Base-by-base conservation (phyloP, 2,113 vertebrate genomes). In the Peromyscus californicus region DNA sequence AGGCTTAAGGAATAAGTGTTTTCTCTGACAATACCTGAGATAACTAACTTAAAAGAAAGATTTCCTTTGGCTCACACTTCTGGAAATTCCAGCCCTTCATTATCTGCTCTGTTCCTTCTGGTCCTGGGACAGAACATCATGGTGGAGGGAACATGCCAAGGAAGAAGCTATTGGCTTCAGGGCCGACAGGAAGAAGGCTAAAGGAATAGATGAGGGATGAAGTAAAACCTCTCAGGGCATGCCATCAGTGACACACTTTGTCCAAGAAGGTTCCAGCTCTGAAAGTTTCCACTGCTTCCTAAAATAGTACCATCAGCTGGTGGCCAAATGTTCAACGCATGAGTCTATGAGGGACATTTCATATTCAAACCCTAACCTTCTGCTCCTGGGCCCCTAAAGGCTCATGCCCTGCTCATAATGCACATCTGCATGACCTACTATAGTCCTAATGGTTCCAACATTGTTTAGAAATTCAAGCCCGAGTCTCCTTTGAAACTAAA, bases 1-100 rank as follows among this genome's bases (percentile, higher is more conserved):
- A 75, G 67, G 45, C 63, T 90, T 80, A 80, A 57, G n/a, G 21
- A 45, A 59, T 95, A 86, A 83, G 74, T 83, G 72, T 72, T 89
- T 16, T 7, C 17, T 75, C 13, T 31, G 54, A 17, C 54, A 75
- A n/a, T 16, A 26, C 12, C 31, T 72, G 45, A 57, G 26, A 88
- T 7, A 2, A 39, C 51, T 26, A 10, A 19, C 69, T 54, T 70
- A 70, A 67, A 59, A 82, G 65, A n/a, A 72, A 26, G 36, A 2
- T 74, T 70, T 89, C 4, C 63, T 54, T 57, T 16, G 86, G 33
- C 48, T 39, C 48, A 72, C 33, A 57, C 33, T 21, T 89, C 15
- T 15, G 36, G 54, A 31, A 69, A 22, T 31, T 7, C 39, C 12
- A 42, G 54, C 9, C 24, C 69, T 59, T 31, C 11, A 15, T 33